Conservation (phyloP, 2,888 invertebrate genomes). For the Eupithecia abbreviata region DNA sequence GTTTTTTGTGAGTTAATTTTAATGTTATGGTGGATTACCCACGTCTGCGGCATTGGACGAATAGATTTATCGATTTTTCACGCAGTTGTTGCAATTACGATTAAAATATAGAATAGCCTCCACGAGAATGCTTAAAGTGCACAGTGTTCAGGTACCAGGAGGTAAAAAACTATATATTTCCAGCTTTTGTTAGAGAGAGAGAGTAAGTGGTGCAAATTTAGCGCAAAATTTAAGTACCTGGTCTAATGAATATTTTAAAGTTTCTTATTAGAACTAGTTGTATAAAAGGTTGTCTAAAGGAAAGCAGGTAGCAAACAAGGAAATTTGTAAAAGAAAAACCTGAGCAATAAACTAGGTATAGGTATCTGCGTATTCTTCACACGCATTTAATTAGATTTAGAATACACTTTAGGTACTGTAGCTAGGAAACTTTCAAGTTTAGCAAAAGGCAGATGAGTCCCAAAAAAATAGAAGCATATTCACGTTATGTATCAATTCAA, state of each 20-base stretch:
- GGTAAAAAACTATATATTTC: background rate
- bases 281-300: too few relatives aligned
- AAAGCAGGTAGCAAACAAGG: too few relatives aligned
- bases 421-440: background rate
- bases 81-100: constrained; percentile 10
- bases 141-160: background rate
- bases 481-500: constrained; percentile 16
- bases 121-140: background rate
- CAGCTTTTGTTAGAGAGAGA: background rate
- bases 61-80: constrained; percentile 14
- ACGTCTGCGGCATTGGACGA: background rate
- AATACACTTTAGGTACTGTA: background rate
- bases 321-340: too few relatives aligned
- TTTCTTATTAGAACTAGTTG: too few relatives aligned
- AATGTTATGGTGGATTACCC: constrained; percentile 14
- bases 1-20: constrained; percentile 16
- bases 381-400: background rate
- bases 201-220: background rate
- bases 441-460: background rate
- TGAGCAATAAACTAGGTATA: too few relatives aligned
- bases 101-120: constrained; percentile 2
- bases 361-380: too few relatives aligned
- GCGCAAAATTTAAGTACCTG: too few relatives aligned
- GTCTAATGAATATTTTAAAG: too few relatives aligned
- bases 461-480: background rate